These are phyloP conservation scores for Holothuria leucospilota DNA, from an alignment of 53 echinoderm and acorn worm genomes.

Conservation along the genomic window DNA sequence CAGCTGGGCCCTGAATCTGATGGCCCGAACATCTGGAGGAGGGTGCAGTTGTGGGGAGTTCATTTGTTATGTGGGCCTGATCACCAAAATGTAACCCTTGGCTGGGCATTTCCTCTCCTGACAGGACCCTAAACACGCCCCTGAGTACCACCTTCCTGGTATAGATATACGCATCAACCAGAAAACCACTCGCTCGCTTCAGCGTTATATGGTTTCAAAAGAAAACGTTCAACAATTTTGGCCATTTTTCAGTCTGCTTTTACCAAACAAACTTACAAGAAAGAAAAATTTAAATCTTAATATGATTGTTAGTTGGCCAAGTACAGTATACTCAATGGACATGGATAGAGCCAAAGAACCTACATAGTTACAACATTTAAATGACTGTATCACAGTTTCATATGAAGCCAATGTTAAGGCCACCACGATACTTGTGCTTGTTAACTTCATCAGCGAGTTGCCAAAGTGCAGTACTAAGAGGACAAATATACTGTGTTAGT, in stretches of 20 bases:
- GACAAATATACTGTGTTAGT: too few relatives aligned
- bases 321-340: too few relatives aligned
- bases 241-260: neutral
- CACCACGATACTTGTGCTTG: too few relatives aligned
- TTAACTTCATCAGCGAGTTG: too few relatives aligned
- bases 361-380: too few relatives aligned
- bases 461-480: too few relatives aligned
- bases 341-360: too few relatives aligned
- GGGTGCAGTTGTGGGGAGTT: conserved; percentile 3
- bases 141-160: neutral
- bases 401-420: too few relatives aligned
- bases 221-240: neutral
- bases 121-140: neutral
- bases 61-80: conserved; percentile 5
- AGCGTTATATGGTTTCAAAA: conserved; percentile 39
- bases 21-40: conserved; percentile 25
- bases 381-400: too few relatives aligned
- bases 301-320: too few relatives aligned
- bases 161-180: conserved; percentile 34
- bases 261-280: too few relatives aligned
- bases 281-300: too few relatives aligned
- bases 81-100: conserved; percentile 25
- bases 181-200: conserved; percentile 27
- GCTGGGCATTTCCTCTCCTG: conserved; percentile 27
- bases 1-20: conserved; percentile 43